Percentiles rank a stretch among this genome's conserved stretches.
These are phyloP conservation scores for Ypsolopha sequella DNA, from an alignment of 2,888 invertebrate genomes.

Conservation along the genomic window DNA sequence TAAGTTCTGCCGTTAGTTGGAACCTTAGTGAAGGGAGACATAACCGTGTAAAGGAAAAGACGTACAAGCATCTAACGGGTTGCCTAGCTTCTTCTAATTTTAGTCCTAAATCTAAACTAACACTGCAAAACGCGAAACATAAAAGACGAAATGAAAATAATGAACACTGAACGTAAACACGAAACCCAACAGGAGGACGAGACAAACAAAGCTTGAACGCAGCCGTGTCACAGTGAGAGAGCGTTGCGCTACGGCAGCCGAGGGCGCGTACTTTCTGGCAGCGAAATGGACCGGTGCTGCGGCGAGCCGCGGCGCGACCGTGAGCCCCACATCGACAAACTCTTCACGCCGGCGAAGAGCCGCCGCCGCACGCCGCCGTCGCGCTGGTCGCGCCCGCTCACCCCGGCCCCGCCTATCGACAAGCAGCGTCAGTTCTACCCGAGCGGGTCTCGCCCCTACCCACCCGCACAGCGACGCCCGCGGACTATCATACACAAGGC, in stretches of 20 bases:
- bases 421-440: conserved; percentile 53
- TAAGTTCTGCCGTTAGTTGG: neutral
- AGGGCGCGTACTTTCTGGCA: conserved; percentile 84
- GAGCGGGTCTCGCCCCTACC: conserved; percentile 35
- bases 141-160: conserved; percentile 34
- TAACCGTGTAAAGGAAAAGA: neutral
- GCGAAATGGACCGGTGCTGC: conserved; percentile 86
- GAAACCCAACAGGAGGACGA: conserved; percentile 48
- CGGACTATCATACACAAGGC: conserved; percentile 53
- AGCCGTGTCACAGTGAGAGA: conserved; percentile 51
- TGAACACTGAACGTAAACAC: conserved; percentile 57
- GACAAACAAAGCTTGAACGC: conserved; percentile 54
- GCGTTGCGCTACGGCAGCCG: conserved; percentile 54
- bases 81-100: conserved; percentile 54
- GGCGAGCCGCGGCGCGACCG: conserved; percentile 76
- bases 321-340: conserved; percentile 81
- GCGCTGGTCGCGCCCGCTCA: conserved; percentile 45
- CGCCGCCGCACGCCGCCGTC: conserved; percentile 79
- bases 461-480: conserved; percentile 41
- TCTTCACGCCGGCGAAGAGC: conserved; percentile 85
- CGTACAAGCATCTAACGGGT: conserved; percentile 12
- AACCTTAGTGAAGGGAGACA: neutral
- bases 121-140: conserved; percentile 53
- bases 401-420: conserved; percentile 55
- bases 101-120: conserved; percentile 54